Evolutionary conservation across 2,113 vertebrate species (phyloP).

Genomic region (Suricata suricatta): DNA sequence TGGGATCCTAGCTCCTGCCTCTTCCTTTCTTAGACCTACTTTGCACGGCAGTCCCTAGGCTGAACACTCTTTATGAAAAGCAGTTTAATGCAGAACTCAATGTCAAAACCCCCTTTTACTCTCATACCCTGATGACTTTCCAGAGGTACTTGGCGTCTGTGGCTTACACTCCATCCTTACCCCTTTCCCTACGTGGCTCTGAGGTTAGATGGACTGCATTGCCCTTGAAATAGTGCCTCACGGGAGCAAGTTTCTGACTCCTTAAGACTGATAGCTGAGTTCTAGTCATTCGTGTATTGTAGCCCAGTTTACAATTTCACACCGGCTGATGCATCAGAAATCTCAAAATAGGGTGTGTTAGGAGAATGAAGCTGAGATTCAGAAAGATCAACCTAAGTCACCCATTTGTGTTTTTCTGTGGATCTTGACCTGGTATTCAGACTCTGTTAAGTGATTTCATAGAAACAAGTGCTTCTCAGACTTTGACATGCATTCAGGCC

Average conservation of each 20-base stretch:
- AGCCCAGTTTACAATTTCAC: slow-evolving; percentile 11
- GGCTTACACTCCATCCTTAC: not conserved
- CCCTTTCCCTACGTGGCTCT: not conserved
- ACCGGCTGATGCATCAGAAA: slow-evolving; percentile 1
- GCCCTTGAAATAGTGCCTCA: not conserved
- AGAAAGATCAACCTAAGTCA: not conserved
- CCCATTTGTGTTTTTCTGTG: not conserved
- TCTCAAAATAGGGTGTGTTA: slow-evolving; percentile 22
- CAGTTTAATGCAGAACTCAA: not conserved
- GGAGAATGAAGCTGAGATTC: not conserved
- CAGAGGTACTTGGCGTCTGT: not conserved
- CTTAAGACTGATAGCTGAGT: not conserved
- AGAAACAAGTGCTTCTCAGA: not conserved
- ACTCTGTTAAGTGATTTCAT: not conserved
- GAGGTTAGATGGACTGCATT: not conserved
- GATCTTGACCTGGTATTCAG: not conserved
- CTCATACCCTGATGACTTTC: not conserved
- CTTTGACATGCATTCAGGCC: not conserved
- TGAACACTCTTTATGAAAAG: slow-evolving; percentile 1
- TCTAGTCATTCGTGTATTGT: slow-evolving; percentile 9
- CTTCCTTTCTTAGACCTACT: not conserved
- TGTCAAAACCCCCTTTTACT: not conserved
- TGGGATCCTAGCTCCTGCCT: not conserved
- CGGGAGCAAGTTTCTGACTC: not conserved
- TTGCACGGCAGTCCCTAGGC: not conserved